Conservation (phyloP, 1,140 invertebrate species). For the Bombus affinis region DNA sequence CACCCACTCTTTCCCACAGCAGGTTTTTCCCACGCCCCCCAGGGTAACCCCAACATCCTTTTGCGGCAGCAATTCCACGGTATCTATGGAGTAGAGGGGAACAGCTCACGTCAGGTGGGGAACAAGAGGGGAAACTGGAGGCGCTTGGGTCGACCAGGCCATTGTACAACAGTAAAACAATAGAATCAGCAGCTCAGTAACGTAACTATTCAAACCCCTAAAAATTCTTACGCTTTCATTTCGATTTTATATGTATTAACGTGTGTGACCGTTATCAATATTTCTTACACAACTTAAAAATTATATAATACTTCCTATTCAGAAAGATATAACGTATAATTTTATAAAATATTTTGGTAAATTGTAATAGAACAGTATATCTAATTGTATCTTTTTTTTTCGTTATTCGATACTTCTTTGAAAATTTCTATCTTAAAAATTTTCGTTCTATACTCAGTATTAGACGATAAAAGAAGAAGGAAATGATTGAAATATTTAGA, state of each 20-base stretch:
- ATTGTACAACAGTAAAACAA: conserved; percentile 80
- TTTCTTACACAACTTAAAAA: neutral
- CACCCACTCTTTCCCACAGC: conserved; percentile 91
- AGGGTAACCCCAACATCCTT: conserved; percentile 89
- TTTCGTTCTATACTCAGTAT: neutral
- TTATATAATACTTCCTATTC: neutral
- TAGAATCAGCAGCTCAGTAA: conserved; percentile 75
- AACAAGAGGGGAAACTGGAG: conserved; percentile 69
- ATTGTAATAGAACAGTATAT: no score
- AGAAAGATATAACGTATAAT: neutral
- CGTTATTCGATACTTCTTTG: neutral
- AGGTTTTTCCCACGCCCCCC: conserved; percentile 90
- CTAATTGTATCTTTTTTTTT: neutral
- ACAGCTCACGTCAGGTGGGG: conserved; percentile 56
- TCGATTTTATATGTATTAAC: neutral
- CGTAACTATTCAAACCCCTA: conserved; percentile 40
- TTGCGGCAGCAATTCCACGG: conserved; percentile 82
- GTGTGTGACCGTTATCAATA: neutral
- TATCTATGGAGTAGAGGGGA: conserved; percentile 54
- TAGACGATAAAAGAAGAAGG: neutral
- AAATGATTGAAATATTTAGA: neutral
- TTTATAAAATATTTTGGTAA: neutral
- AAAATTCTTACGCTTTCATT: neutral
- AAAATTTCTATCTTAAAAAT: no score
- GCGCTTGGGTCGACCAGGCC: conserved; percentile 75